Percentiles rank a stretch among this genome's conserved stretches.
Evolutionary conservation across 2,113 vertebrate genomes (phyloP).

Genomic region (Apodemus speciosus): DNA sequence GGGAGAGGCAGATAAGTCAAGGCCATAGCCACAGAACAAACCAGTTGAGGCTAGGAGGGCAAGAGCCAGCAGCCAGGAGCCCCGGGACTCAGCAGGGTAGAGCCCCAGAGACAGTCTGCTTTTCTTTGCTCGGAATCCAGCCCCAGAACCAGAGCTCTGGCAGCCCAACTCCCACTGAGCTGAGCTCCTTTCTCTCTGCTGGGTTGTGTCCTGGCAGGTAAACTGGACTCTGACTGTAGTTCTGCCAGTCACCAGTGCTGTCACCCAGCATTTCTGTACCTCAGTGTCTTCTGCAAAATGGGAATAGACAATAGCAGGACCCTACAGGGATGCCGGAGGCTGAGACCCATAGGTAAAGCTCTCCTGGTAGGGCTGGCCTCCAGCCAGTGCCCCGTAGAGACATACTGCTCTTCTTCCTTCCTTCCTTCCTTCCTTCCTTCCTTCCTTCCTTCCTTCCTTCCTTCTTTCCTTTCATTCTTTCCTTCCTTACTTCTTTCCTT

Average conservation of each 20-base stretch:
- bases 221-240: neutral
- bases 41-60: neutral
- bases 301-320: rapidly evolving
- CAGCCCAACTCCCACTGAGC: no score
- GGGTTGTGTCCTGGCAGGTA: neutral
- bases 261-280: neutral
- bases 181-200: neutral
- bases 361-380: neutral
- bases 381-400: no score
- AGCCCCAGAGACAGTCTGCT: rapidly evolving
- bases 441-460: no score
- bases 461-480: neutral
- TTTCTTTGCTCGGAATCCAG: neutral
- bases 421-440: neutral
- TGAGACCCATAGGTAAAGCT: neutral
- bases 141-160: neutral
- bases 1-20: neutral
- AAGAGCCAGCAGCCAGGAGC: neutral
- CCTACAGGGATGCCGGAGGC: neutral
- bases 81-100: neutral
- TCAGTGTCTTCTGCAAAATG: neutral
- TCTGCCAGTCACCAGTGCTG: neutral
- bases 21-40: neutral
- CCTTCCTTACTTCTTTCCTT: neutral
- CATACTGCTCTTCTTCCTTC: rapidly evolving